These are phyloP conservation scores for Siderastrea radians DNA, from an alignment of 92 coral and sea anemone genomes.

Conservation along the genomic window DNA sequence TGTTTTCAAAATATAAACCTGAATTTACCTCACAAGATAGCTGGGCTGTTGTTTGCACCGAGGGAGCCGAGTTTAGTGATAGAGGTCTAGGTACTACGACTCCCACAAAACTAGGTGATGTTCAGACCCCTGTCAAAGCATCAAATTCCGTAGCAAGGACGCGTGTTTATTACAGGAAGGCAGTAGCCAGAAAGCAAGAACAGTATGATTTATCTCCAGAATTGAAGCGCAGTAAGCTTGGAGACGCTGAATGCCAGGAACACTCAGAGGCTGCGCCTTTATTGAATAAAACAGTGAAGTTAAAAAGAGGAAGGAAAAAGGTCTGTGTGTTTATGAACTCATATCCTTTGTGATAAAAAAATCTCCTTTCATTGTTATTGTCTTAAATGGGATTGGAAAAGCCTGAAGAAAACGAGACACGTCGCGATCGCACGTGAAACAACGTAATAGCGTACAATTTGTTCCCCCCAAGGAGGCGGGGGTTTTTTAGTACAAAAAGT, in stretches of 20 bases:
- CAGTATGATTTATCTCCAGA: background rate
- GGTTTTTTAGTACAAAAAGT: too few species aligned
- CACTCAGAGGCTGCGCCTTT: background rate
- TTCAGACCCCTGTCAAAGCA: background rate
- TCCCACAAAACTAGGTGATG: background rate
- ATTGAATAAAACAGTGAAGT: too few species aligned
- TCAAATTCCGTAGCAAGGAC: constrained; percentile 23
- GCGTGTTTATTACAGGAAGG: constrained; percentile 4
- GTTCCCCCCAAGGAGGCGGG: too few species aligned
- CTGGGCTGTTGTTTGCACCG: background rate
- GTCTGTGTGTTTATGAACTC: background rate
- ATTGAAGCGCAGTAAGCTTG: background rate
- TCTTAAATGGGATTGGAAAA: background rate
- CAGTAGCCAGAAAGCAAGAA: background rate
- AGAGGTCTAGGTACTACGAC: background rate
- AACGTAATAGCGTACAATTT: too few species aligned
- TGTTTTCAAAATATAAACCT: background rate
- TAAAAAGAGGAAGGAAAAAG: background rate
- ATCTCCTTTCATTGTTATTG: background rate
- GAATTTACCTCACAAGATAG: background rate
- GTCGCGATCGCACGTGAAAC: too few species aligned
- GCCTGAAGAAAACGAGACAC: too few species aligned
- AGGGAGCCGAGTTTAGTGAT: background rate
- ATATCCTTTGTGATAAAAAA: background rate
- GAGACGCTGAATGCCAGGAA: too few species aligned